These are phyloP conservation scores for Rhysida immarginata DNA, from an alignment of 1,140 invertebrate genomes.

Conservation along the genomic window DNA sequence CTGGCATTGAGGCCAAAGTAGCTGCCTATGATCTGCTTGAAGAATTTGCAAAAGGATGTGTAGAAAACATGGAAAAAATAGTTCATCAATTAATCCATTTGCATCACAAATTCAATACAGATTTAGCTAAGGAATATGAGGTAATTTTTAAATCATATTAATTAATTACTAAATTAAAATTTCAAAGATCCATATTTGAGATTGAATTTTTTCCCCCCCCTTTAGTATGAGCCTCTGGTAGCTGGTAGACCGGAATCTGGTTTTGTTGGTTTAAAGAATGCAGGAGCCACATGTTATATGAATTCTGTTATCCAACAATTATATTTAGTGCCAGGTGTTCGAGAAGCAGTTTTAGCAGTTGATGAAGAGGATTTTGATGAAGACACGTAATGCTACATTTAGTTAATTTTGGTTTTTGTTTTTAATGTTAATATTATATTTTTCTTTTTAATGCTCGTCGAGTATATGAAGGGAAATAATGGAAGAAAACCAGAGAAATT, in stretches of 20 bases:
- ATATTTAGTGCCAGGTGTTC: slow-evolving; percentile 37
- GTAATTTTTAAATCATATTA: slow-evolving; percentile 18
- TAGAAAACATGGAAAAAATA: slow-evolving; percentile 28
- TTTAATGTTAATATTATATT: no score
- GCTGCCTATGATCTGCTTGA: slow-evolving; percentile 35
- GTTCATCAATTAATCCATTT: slow-evolving; percentile 30
- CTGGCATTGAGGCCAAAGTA: slow-evolving; percentile 28
- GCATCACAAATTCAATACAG: slow-evolving; percentile 33
- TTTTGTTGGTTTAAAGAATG: slow-evolving; percentile 45
- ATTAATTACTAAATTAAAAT: neutral
- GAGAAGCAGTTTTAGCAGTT: slow-evolving; percentile 33
- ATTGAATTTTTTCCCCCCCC: neutral
- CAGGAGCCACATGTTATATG: slow-evolving; percentile 47
- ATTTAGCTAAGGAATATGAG: slow-evolving; percentile 37
- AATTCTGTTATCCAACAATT: slow-evolving; percentile 44
- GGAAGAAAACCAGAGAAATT: no score
- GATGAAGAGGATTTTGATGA: slow-evolving; percentile 30
- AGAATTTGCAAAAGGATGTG: slow-evolving; percentile 29
- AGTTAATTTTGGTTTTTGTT: no score
- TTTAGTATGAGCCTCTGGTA: slow-evolving; percentile 36
- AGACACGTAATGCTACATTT: no score
- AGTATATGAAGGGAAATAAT: no score
- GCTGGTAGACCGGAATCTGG: slow-evolving; percentile 34
- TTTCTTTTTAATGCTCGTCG: no score
- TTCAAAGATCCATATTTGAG: neutral